phyloP scores from a whole-genome alignment of 2,888 invertebrate genomes.

The Marasmarcha lunaedactyla region DNA sequence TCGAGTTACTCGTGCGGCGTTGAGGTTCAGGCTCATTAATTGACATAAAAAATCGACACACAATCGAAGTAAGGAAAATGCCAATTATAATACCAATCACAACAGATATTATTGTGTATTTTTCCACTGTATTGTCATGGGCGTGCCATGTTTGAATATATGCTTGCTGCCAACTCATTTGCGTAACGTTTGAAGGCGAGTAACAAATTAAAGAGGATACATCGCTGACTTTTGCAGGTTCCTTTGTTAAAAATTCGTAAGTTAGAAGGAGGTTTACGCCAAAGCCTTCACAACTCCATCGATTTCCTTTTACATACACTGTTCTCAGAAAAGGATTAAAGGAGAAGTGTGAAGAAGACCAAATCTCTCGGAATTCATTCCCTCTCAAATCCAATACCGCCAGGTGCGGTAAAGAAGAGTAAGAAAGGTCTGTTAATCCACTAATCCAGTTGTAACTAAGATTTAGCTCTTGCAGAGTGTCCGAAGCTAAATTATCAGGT shows the following conservation, averaged over 20 bases:
- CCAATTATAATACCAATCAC: constrained; percentile 65
- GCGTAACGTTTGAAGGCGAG: constrained; percentile 73
- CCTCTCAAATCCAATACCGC: constrained; percentile 76
- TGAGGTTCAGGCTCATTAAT: constrained; percentile 40
- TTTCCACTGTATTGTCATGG: constrained; percentile 29
- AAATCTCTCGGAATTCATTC: constrained; percentile 76
- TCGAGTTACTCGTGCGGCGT: constrained; percentile 44
- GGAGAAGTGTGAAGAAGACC: constrained; percentile 71
- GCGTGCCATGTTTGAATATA: constrained; percentile 75
- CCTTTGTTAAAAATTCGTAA: constrained; percentile 70
- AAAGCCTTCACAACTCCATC: constrained; percentile 81
- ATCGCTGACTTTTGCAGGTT: constrained; percentile 59
- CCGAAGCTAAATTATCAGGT: constrained; percentile 70
- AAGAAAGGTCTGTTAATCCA: constrained; percentile 70
- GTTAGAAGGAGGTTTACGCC: constrained; percentile 68
- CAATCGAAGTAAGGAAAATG: constrained; percentile 64
- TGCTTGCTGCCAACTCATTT: constrained; percentile 76
- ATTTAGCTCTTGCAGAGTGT: constrained; percentile 71
- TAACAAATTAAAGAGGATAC: constrained; percentile 72
- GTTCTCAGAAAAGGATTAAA: constrained; percentile 70
- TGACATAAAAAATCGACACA: constrained; percentile 63
- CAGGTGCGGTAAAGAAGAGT: constrained; percentile 73
- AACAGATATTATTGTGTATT: constrained; percentile 70
- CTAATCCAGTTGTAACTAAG: constrained; percentile 72
- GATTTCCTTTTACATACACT: constrained; percentile 77